Base-by-base conservation (phyloP, 2,797 vertebrate species). In the Rhinatrema bivittatum region DNA sequence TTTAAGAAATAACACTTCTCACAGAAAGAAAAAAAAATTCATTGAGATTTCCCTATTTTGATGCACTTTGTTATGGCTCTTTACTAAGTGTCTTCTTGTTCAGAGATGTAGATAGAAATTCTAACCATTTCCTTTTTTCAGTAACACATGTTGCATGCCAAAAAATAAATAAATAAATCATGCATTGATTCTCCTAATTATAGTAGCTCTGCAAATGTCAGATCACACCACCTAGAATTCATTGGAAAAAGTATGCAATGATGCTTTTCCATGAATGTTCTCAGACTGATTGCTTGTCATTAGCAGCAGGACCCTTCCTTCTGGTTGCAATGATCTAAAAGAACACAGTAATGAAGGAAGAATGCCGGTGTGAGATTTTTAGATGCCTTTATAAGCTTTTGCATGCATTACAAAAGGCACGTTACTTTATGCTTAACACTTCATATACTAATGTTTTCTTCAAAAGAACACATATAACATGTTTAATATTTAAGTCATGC, bases 281-380 rank as follows among this genome's bases (percentile, higher is more conserved):
- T 58, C 18, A 54, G 21, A 39, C 30, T 50, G 49, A 56, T 51
- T 46, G 26, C 35, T 52, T 50, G 59, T 52, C 19, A 46, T 15
- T 31, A 27, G 16, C 15, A 27, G 26, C 16, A 27, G 4, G 14
- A 5, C 14, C 27, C 9, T 6, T 10, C 6, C 2, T 5, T 27
- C 25, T 10, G 9, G 26, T 27, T 16, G 27, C 15, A 10, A 6
- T 16, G 15, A 9, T 50, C 56, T 36, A 46, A 46, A 47, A 44
- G 16, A 58, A 32, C 36, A 20, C 47, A 42, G 23, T 16, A 39
- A 29, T 29, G 26, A 25, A 31, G 31, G 25, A 43, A 36, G 30
- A 16, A 16, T 46, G 24, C 30, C 16, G 42, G 6, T 45, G 43
- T 36, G 34, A 49, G 36, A 16, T 42, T 50, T 24, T 16, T 56